A percentile compares a stretch with the other conserved stretches of the same genome.
Conservation (phyloP, 2,797 vertebrate genomes). For the Falco cherrug region DNA sequence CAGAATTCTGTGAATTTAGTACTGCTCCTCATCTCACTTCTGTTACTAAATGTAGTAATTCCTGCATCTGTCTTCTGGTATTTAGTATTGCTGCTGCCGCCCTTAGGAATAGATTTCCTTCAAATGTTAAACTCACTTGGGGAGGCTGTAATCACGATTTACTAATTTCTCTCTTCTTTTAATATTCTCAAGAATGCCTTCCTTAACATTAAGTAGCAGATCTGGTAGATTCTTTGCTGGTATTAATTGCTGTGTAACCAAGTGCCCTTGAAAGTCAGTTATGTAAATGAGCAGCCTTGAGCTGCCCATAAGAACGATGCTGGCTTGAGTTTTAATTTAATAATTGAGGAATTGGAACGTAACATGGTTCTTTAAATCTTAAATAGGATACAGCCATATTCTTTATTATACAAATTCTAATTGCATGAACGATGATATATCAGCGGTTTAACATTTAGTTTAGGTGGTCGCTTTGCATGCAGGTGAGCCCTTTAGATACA, state of each 20-base stretch:
- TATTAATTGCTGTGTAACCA: slow-evolving; percentile 15
- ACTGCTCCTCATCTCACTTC: neutral
- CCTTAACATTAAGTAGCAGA: neutral
- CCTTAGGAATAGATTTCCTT: neutral
- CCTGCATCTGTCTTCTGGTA: neutral
- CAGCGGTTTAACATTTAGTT: neutral
- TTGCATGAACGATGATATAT: neutral
- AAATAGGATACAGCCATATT: neutral
- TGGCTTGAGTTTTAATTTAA: slow-evolving; percentile 52
- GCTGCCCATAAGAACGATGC: slow-evolving; percentile 23
- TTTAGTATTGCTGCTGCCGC: neutral
- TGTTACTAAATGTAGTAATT: neutral
- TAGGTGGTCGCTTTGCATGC: neutral
- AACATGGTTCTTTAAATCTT: slow-evolving; percentile 43
- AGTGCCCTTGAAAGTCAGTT: slow-evolving; percentile 64
- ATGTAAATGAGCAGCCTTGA: slow-evolving; percentile 60
- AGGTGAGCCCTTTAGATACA: neutral
- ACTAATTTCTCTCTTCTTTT: slow-evolving; percentile 19
- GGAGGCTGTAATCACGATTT: neutral
- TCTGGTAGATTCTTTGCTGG: neutral
- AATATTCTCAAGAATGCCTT: slow-evolving; percentile 1
- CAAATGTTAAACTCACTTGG: neutral
- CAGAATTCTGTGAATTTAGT: neutral
- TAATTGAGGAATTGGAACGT: slow-evolving; percentile 43
- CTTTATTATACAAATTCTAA: slow-evolving; percentile 30